Conservation (phyloP, 1,140 invertebrate species). For the Drosophila murphyi region DNA sequence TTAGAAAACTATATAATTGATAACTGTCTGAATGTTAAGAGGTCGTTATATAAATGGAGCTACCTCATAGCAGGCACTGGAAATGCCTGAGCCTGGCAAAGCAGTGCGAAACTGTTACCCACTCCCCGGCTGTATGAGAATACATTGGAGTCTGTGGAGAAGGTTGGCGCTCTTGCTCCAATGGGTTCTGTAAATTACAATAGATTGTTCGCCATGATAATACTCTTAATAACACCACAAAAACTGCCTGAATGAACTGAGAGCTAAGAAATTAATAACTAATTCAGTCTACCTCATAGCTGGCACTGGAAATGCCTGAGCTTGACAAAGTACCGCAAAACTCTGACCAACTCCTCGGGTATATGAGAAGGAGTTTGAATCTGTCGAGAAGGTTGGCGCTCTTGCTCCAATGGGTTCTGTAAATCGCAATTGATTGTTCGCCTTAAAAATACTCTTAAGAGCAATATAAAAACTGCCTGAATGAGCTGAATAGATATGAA, state of each 20-base stretch:
- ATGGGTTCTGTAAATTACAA: slow-evolving; percentile 58
- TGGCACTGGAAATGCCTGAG: slow-evolving; percentile 89
- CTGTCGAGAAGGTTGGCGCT: slow-evolving; percentile 62
- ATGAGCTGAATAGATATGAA: no score
- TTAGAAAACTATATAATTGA: neutral
- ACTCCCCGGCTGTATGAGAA: slow-evolving; percentile 55
- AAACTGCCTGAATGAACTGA: slow-evolving; percentile 40
- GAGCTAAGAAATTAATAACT: no score
- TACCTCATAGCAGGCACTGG: slow-evolving; percentile 86
- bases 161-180: slow-evolving; percentile 63
- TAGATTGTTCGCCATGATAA: neutral
- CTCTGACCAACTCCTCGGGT: slow-evolving; percentile 75
- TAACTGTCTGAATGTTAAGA: slow-evolving; percentile 55
- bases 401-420: slow-evolving; percentile 66
- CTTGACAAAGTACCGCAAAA: slow-evolving; percentile 89
- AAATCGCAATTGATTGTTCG: slow-evolving; percentile 8
- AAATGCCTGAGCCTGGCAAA: slow-evolving; percentile 90
- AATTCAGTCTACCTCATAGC: slow-evolving; percentile 86
- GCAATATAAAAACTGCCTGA: slow-evolving; percentile 69
- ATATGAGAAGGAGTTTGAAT: slow-evolving; percentile 58
- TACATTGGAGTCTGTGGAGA: slow-evolving; percentile 55
- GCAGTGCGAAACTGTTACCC: slow-evolving; percentile 87
- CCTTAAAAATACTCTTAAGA: neutral
- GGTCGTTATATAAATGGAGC: neutral
- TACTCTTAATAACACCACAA: slow-evolving; percentile 50